A percentile compares a stretch with the other conserved stretches of the same genome.
Evolutionary conservation across 2,113 vertebrate species (phyloP).

Genomic region (Syrrhaptes paradoxus): DNA sequence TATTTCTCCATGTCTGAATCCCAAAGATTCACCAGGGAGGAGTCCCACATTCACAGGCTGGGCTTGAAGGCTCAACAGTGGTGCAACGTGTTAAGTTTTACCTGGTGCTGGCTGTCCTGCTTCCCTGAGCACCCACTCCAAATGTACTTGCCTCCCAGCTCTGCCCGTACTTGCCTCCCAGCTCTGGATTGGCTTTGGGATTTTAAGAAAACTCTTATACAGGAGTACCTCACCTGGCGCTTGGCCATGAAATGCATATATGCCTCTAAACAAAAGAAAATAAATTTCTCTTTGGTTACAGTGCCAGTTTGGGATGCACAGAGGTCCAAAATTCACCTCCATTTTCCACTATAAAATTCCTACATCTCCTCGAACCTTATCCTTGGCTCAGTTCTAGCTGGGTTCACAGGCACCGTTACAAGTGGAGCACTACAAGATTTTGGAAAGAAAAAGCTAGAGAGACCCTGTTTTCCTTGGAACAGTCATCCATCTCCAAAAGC

Average conservation of each 20-base stretch:
- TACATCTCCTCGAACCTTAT: not conserved
- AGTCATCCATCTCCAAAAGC: not conserved
- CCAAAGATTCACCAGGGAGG: not conserved
- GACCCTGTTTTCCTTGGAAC: not conserved
- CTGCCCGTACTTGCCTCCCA: not conserved
- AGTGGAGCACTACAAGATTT: not conserved
- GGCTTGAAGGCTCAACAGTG: not conserved
- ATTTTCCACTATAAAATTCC: not conserved
- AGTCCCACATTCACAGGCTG: not conserved
- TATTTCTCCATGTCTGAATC: not conserved
- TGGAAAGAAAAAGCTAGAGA: not conserved
- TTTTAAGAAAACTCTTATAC: not conserved
- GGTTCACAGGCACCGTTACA: not conserved
- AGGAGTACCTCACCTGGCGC: not conserved
- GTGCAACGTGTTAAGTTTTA: accelerated
- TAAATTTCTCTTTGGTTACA: not conserved
- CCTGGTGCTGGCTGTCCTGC: not conserved
- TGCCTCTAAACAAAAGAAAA: not conserved
- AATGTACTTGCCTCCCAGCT: not conserved
- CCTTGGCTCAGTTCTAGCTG: no score
- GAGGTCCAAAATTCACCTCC: not conserved
- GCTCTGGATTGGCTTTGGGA: not conserved
- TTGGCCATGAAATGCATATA: not conserved
- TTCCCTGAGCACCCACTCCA: not conserved
- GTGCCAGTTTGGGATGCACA: not conserved